These are phyloP conservation scores for Polia nebulosa DNA, from an alignment of 2,888 invertebrate genomes.

Conservation along the genomic window DNA sequence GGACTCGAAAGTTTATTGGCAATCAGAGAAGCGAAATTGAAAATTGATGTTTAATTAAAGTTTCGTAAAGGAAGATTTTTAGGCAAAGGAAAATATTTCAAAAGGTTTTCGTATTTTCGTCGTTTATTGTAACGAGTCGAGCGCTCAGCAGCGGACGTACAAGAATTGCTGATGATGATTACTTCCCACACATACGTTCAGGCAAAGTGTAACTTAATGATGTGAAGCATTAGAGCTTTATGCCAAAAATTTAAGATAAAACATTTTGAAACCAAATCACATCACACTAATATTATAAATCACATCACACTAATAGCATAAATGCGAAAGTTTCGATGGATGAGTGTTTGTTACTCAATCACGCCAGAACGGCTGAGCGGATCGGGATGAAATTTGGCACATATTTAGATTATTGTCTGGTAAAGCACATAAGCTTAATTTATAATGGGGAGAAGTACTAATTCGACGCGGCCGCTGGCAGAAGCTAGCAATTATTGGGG, in stretches of 20 bases:
- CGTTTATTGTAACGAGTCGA: background rate
- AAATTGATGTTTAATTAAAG: constrained; percentile 20
- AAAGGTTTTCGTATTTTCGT: background rate
- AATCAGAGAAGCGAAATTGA: constrained; percentile 19
- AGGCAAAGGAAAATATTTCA: constrained; percentile 1
- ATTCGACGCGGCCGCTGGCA: too few species aligned
- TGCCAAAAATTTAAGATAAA: background rate
- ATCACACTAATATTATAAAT: too few species aligned
- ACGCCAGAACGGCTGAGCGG: too few species aligned
- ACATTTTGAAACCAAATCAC: background rate
- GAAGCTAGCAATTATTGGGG: too few species aligned
- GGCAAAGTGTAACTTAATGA: background rate
- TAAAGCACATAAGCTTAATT: too few species aligned
- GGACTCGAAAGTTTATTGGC: constrained; percentile 7
- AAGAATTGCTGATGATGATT: constrained; percentile 25
- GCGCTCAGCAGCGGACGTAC: background rate
- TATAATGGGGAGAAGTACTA: too few species aligned
- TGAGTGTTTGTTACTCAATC: too few species aligned
- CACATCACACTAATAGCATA: too few species aligned
- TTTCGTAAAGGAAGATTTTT: background rate
- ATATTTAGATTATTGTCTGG: too few species aligned
- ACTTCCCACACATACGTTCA: constrained; percentile 13
- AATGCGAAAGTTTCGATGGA: too few species aligned
- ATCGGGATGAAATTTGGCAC: too few species aligned
- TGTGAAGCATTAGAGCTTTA: background rate